Evolutionary conservation across 2,888 invertebrate species (phyloP).

Genomic region (Artemia sp.): DNA sequence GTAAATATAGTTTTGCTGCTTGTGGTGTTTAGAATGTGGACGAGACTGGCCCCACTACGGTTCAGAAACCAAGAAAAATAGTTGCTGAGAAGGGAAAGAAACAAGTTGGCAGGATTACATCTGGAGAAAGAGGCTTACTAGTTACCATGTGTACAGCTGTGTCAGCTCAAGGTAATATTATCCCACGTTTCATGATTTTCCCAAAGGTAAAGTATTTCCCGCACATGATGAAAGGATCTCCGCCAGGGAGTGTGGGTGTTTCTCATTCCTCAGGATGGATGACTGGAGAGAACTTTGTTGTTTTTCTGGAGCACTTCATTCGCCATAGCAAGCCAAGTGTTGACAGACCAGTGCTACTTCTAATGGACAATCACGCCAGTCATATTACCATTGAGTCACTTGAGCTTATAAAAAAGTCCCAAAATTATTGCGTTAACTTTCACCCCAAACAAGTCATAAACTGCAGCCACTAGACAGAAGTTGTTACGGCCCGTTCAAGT

Average conservation of each 20-base stretch:
- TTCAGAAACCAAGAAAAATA: no score
- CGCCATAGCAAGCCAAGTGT: no score
- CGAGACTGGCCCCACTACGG: not conserved
- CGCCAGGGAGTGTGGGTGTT: slow-evolving; percentile 9
- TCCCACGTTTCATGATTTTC: slow-evolving; percentile 11
- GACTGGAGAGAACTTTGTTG: slow-evolving; percentile 17
- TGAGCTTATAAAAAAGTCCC: not conserved
- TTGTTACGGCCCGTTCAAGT: slow-evolving; percentile 19
- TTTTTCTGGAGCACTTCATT: not conserved
- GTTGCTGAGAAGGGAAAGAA: no score
- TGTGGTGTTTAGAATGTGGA: not conserved
- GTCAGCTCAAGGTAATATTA: not conserved
- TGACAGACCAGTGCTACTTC: no score
- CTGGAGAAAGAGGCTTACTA: slow-evolving; percentile 10
- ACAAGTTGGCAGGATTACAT: not conserved
- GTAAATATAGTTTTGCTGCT: not conserved
- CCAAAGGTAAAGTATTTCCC: not conserved
- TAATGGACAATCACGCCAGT: no score
- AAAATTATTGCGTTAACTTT: not conserved
- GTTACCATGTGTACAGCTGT: slow-evolving; percentile 18
- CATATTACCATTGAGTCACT: slow-evolving; percentile 18
- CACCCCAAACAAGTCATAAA: slow-evolving; percentile 8
- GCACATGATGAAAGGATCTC: slow-evolving; percentile 3
- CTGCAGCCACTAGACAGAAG: slow-evolving; percentile 19
- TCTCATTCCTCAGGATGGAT: slow-evolving; percentile 17